Evolutionary conservation across 2,888 invertebrate species (phyloP), one percentile per base, ranked within the genome.

Genomic region (Epistrophella euchroma): DNA sequence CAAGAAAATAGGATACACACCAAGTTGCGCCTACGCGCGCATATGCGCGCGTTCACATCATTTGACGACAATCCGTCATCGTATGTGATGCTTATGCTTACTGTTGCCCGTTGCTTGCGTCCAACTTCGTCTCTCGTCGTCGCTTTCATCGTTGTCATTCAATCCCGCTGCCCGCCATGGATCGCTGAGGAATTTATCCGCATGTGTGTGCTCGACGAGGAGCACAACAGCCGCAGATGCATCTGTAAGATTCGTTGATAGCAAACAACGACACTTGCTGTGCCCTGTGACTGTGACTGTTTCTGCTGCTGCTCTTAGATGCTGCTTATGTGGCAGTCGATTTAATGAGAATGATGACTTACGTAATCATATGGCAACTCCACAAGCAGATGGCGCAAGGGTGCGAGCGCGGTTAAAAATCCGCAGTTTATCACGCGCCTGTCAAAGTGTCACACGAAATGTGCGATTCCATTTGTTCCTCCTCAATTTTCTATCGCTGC

Each of bases 351-450:
- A 86, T 78, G 82, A 82, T 86, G 86, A 78, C 86, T 86, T 86
- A 86, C 82, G 86, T 74, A 86, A 86, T 64, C 74, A 37, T 64
- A 72, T 40, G 35, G 40, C 62, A 43, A 43, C 43, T 28, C 17
- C 66, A 47, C 15, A 28, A 28, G 47, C 60, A 6, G 15, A 19
- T 32, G 17, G 37, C 22, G 50, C 25, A 45, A 35, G 25, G 55
- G n/a, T 17, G 32, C 43, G 22, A 40, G 58, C 19, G 73, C 50
- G 58, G 17, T 50, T 37, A 79, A 75, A 82, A 88, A 88, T 88
- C 89, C 89, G 90, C 90, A 90, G 90, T 91, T 91, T 91, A 91
- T 91, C 91, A 91, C 90, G 90, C 90, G 90, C 90, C 91, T 91
- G 91, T 91, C 91, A 91, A 91, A 88, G 88, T 91, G 91, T 91